Evolutionary conservation across 2,888 invertebrate genomes (phyloP), one percentile per base, ranked within the genome.

Genomic region (Calliphora vomitoria): DNA sequence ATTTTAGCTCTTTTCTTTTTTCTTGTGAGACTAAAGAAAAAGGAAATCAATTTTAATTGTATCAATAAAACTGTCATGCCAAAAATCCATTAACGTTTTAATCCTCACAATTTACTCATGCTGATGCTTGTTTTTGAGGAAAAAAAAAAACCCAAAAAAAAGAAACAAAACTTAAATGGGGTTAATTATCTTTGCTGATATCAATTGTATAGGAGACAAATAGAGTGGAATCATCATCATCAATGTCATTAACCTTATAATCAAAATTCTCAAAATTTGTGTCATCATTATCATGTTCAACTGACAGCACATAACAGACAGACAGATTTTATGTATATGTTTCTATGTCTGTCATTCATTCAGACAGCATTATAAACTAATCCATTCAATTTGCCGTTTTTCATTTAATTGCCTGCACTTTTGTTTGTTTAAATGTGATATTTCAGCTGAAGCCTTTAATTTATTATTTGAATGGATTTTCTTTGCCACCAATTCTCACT

Each of bases 31-130:
- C 20, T 58, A 20, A 66, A 66, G 25, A 8, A 25, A 58, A 58
- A 31, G 3, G 1, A 35, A 62, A 62, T 58, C 38, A 50, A 11
- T 41, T 58, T 58, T 41, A 41, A 72, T 55, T 58, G 72, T 58
- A 72, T 25, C 20, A 58, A 58, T 72, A 41, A 72, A 55, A 18
- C 53, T 55, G 50, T 71, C 38, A 55, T 11, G 38, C 10, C 71
- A 71, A 38, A 55, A 72, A 44, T 58, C 72, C 38, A 58, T 72
- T 72, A 72, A 41, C 58, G 20, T 38, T 72, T 38, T 41, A 38
- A 71, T 41, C 15, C 58, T 10, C 31, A 15, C 18, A 66, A 41
- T 66, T 69, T 47, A 3, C 25, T 41, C 15, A 38, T 41, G 41
- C 5, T 8, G 38, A 55, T 53, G n/a, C 4, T 69, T 69, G 20